Base-by-base conservation (phyloP, 2,797 vertebrate species). In the Pipistrellus pipistrellus region DNA sequence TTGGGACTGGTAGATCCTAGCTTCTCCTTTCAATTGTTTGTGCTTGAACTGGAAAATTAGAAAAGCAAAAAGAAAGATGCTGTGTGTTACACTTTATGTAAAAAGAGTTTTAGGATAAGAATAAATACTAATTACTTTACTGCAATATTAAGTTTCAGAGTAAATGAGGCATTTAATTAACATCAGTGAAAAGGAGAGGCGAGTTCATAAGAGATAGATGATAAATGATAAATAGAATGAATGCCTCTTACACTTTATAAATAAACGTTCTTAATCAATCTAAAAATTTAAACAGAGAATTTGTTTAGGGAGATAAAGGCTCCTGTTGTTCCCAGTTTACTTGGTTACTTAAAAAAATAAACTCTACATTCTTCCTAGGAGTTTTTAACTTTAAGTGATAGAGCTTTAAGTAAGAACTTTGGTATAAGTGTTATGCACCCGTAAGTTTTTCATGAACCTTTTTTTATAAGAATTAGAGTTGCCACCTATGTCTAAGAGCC, bases 331-430 rank as follows among this genome's bases (percentile, higher is more conserved):
- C 7, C 21, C 18, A 62, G 38, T 48, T 92, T 66, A 44, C 30
- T 57, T 84, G 38, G 93, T 93, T 80, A 93, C 46, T 93, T 88
- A 51, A 89, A 96, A 46, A 96, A 96, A 69, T 23, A 68, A 94
- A 81, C 20, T 15, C 14, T 55, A 57, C 57, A 51, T 64, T 88
- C 66, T 76, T 59, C 25, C 59, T 68, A 64, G 6, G 17, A 69
- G 46, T 46, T 2, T 32, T 18, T 48, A 71, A 77, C 9, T 66
- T 90, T 78, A 85, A 77, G 53, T 32, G 27, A 71, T 38, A 66
- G 38, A 46, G 13, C 18, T 87, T 93, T 76, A 93, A 88, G 23
- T 69, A 81, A 91, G 4, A 88, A 20, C 6, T 80, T 64, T 88
- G 13, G 27, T 82, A 9, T 77, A 90, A 27, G 38, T 93, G 53